Evolutionary conservation across 2,797 vertebrate genomes (phyloP), one percentile per base, ranked within the genome.

Genomic region (Acanthiza pusilla): DNA sequence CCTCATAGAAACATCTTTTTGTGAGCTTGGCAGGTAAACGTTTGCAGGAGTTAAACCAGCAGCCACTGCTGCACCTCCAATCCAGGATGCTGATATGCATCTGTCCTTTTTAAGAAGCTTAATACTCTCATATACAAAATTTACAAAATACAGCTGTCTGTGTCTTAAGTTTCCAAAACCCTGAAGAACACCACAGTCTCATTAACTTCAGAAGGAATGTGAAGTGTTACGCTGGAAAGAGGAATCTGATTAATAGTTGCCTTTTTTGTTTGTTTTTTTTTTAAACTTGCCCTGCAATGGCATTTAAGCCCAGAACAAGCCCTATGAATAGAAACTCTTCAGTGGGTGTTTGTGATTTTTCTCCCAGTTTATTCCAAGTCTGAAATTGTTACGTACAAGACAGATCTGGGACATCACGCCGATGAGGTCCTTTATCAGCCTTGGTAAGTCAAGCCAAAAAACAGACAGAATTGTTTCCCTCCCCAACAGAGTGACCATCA

Each of bases 321-420:
- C 36, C 80, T 94, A 63, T 42, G 83, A 96, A 95, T 81, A 94
- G 94, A 68, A 84, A 78, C 30, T 86, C 91, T 75, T 48, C 88
- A 79, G 91, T 88, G 70, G 85, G 94, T 62, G 85, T 90, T 90
- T 17, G 65, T 71, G 70, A 91, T 90, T 94, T 92, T 90, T 93
- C 73, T 94, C 70, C 73, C 38, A 72, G 66, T 94, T 90, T 88
- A 88, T 84, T 91, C 76, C 62, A 60, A 90, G 70, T 48, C 58
- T 78, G 81, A 68, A 78, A 86, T 55, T 84, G 88, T 72, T 88
- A 90, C 18, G 47, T 27, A 1, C 21, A 81, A 86, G 93, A 95
- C 93, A 96, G 73, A 95, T 93, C 88, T 96, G 77, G 83, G 95
- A 94, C 94, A 93, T 62, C 25, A 68, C 47, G 75, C 76, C 3